Percentiles rank a stretch among this genome's conserved stretches.
Evolutionary conservation across 2,797 vertebrate genomes (phyloP).

Genomic region (Tolypeutes matacus): DNA sequence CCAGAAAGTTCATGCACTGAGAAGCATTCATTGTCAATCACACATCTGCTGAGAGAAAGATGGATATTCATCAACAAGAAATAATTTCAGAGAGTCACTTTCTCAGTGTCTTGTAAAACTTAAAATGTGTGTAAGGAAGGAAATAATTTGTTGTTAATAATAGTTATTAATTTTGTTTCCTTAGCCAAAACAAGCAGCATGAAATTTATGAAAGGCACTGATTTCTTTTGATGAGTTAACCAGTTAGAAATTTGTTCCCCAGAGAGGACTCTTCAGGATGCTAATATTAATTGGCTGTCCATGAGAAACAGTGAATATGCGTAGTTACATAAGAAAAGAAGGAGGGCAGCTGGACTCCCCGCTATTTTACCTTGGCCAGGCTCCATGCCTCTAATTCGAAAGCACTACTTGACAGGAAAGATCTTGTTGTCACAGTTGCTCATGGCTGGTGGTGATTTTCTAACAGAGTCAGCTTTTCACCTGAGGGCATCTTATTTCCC

Average conservation of each 20-base stretch:
- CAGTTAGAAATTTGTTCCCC: conserved; percentile 13
- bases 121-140: background rate
- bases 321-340: background rate
- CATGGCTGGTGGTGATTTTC: background rate
- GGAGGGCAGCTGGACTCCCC: background rate
- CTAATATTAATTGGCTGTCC: background rate
- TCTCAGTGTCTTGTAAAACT: background rate
- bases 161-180: background rate
- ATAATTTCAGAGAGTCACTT: background rate
- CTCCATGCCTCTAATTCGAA: background rate
- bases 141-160: background rate
- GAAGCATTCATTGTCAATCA: background rate
- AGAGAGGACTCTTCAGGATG: background rate
- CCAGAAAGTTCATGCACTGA: background rate
- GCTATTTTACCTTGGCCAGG: background rate
- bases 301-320: background rate
- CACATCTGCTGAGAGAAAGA: background rate
- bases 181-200: background rate
- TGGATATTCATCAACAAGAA: background rate
- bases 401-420: conserved; percentile 21
- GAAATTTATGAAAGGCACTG: conserved; percentile 6
- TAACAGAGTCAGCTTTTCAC: conserved; percentile 6
- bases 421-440: background rate
- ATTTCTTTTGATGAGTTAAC: background rate
- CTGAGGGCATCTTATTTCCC: background rate